These are phyloP conservation scores for Dasysyrphus tricinctus DNA, from an alignment of 2,888 invertebrate genomes.

Conservation along the genomic window DNA sequence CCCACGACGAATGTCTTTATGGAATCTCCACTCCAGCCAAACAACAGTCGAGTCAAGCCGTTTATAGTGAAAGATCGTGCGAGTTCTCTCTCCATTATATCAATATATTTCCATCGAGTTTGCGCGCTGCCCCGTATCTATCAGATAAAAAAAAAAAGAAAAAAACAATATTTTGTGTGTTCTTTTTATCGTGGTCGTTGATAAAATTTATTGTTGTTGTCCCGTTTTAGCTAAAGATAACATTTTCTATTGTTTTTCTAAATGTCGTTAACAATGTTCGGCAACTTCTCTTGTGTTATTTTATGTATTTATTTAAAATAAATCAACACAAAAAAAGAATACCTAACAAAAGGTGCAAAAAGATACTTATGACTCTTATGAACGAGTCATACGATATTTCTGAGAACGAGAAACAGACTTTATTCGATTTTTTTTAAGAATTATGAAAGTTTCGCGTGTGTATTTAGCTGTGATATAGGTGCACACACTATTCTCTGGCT, in stretches of 20 bases:
- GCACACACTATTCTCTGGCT: slow-evolving; percentile 26
- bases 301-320: slow-evolving; percentile 37
- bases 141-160: slow-evolving; percentile 55
- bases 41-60: slow-evolving; percentile 68
- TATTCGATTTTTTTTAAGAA: slow-evolving; percentile 3
- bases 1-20: slow-evolving; percentile 51
- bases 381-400: slow-evolving; percentile 64
- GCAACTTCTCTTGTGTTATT: slow-evolving; percentile 18
- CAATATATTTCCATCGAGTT: slow-evolving; percentile 31
- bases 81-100: slow-evolving; percentile 50
- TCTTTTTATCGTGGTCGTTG: slow-evolving; percentile 28
- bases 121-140: slow-evolving; percentile 58
- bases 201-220: slow-evolving; percentile 51
- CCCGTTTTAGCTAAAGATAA: slow-evolving; percentile 43
- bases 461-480: slow-evolving; percentile 55
- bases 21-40: slow-evolving; percentile 69
- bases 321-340: slow-evolving; percentile 18
- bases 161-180: slow-evolving; percentile 2
- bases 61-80: slow-evolving; percentile 71
- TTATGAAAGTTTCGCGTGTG: slow-evolving; percentile 33
- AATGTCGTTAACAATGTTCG: slow-evolving; percentile 34
- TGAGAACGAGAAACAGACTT: slow-evolving; percentile 35
- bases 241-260: slow-evolving; percentile 28
- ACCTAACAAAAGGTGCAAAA: slow-evolving; percentile 21
- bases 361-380: slow-evolving; percentile 6